Conservation (phyloP, 2,888 invertebrate species). For the Drosophila multiciliata region DNA sequence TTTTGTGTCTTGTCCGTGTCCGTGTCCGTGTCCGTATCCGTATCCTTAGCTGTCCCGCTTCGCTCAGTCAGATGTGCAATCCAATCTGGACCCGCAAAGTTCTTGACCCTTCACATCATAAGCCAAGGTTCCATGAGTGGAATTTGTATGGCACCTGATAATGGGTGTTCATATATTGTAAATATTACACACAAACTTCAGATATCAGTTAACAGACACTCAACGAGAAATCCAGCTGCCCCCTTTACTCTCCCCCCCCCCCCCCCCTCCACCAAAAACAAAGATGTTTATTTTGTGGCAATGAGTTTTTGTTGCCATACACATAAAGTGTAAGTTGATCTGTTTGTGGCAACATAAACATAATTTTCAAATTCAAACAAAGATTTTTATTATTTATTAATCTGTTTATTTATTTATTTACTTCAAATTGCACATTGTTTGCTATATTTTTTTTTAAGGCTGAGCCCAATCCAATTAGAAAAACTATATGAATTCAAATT, state of each 20-base stretch:
- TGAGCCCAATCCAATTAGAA: background rate
- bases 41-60: background rate
- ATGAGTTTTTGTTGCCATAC: background rate
- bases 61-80: background rate
- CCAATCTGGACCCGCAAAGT: slow-evolving; percentile 16
- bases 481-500: background rate
- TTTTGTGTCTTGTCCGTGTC: background rate
- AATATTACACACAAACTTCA: background rate
- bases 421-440: background rate
- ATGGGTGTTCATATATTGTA: background rate
- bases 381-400: background rate
- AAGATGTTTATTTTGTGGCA: background rate
- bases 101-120: slow-evolving; percentile 49
- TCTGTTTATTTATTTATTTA: background rate
- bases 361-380: background rate
- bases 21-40: background rate
- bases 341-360: background rate
- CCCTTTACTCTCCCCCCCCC: background rate
- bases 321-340: background rate
- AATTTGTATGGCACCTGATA: slow-evolving; percentile 1
- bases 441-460: background rate
- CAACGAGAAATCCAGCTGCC: background rate
- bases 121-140: slow-evolving; percentile 12
- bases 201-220: background rate
- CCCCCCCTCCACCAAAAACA: too few species aligned